Conservation (phyloP, 2,797 vertebrate genomes). For the Streptopelia turtur region DNA sequence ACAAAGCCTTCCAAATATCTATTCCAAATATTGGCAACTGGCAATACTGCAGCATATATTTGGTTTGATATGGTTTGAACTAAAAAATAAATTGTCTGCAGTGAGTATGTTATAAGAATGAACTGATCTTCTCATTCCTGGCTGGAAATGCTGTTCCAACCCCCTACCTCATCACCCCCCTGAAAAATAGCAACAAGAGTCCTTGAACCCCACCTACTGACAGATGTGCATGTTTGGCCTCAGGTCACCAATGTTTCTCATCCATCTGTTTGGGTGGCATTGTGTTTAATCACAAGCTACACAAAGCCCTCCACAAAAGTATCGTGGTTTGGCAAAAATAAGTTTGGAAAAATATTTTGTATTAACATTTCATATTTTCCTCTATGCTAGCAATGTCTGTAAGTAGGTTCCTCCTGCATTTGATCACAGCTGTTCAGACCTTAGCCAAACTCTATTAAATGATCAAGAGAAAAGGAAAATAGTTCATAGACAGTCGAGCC, state of each 20-base stretch:
- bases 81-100: background rate
- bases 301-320: background rate
- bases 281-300: background rate
- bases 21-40: background rate
- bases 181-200: background rate
- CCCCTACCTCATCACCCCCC: rapidly evolving
- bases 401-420: background rate
- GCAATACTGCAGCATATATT: background rate
- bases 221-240: background rate
- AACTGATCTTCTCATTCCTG: background rate
- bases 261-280: background rate
- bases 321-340: background rate
- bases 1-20: background rate
- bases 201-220: background rate
- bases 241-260: background rate
- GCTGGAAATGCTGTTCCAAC: background rate
- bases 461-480: background rate
- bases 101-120: background rate
- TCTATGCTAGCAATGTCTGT: background rate
- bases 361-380: background rate
- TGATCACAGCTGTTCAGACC: background rate
- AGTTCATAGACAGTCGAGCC: background rate
- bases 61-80: background rate
- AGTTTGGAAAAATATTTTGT: background rate
- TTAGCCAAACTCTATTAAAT: background rate